These are phyloP conservation scores for Phaethon lepturus DNA, from an alignment of 2,113 vertebrate species.

Conservation along the genomic window DNA sequence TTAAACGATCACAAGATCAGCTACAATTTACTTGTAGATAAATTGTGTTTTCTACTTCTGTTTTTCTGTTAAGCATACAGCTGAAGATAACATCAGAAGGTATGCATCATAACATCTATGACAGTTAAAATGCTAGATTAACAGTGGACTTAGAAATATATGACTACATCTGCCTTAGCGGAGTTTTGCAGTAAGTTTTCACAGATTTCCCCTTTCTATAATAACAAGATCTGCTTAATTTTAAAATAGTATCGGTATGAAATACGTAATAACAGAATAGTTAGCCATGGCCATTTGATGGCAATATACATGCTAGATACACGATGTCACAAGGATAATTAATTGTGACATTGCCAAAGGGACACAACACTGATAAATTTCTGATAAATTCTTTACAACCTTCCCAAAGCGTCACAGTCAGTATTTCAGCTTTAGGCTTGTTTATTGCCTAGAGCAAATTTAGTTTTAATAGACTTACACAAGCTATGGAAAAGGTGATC, in stretches of 20 bases:
- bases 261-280: neutral
- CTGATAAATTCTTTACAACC: neutral
- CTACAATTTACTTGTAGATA: neutral
- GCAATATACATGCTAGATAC: neutral
- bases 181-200: neutral
- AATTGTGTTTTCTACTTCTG: neutral
- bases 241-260: neutral
- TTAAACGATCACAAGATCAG: neutral
- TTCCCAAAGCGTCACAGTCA: slow-evolving; percentile 17
- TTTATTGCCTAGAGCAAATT: slow-evolving; percentile 41
- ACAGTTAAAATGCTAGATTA: neutral
- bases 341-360: slow-evolving; percentile 23
- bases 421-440: neutral
- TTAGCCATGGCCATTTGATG: neutral
- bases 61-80: neutral
- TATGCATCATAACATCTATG: rapidly evolving
- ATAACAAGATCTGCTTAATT: neutral
- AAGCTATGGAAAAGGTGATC: slow-evolving; percentile 11
- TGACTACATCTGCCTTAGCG: neutral
- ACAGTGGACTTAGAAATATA: neutral
- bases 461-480: slow-evolving; percentile 26
- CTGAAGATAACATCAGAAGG: neutral
- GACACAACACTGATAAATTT: neutral
- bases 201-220: neutral
- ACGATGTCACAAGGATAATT: neutral